Base-by-base conservation (phyloP, 2,888 invertebrate species). In the Cecidostiba fungosa region DNA sequence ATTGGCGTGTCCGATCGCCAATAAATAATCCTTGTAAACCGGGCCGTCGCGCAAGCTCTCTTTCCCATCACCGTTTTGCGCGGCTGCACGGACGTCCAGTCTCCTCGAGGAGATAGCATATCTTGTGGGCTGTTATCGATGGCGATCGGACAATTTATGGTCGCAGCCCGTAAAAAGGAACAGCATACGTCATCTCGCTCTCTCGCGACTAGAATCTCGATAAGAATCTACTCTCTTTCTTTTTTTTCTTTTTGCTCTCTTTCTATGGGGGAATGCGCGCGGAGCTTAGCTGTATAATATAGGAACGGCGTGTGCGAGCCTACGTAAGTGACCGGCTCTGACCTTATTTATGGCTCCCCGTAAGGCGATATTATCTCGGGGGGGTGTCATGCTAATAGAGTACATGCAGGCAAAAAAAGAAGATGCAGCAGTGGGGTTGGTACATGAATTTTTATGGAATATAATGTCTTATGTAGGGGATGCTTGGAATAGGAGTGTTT, bases 111-210 rank as follows among this genome's bases (percentile, higher is more conserved):
- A 88, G 91, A 91, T 92, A 92, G 89, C 89, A 88, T 91, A 92
- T 92, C 91, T 91, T 90, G 91, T 88, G 89, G 89, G 88, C 89
- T 90, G 91, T 91, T 92, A 92, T 92, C 92, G 91, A 92, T 90
- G 90, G 89, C 91, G 91, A 92, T 92, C 91, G 88, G 84, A 88
- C 89, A 90, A 92, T 92, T 92, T 92, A 92, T 92, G 91, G 88
- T 76, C 66, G 73, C 79, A 36, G 50, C 43, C 87, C 87, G 88
- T 88, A 88, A 81, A 86, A 90, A 91, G 89, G 90, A 89, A 89
- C 85, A 78, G 87, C 88, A 85, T 84, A 81, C 86, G 85, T 87
- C 85, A 84, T 79, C 81, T 86, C 78, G 16, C 23, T 43, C 74
- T 23, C 59, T 5, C 32, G 26, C 16, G 26, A 39, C 19, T n/a